Conservation (phyloP, 2,888 invertebrate species). For the Ischnura elegans region DNA sequence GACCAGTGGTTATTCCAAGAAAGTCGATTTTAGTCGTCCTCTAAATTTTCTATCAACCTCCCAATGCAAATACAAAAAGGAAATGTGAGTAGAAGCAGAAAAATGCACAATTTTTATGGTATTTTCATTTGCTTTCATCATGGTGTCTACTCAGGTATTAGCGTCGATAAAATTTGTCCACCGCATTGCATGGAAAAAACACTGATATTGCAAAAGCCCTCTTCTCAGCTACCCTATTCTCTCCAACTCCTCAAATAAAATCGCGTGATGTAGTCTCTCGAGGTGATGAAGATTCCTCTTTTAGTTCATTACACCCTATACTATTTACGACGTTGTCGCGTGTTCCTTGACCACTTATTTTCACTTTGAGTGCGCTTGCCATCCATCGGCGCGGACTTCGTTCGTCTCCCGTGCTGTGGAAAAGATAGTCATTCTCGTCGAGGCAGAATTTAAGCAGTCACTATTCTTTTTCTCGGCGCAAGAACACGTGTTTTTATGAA, state of each 20-base stretch:
- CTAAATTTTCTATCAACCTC: too few relatives aligned
- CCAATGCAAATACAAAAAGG: too few relatives aligned
- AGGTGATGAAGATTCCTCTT: background rate
- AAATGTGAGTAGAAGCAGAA: too few relatives aligned
- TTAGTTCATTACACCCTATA: background rate
- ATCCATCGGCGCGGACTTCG: background rate
- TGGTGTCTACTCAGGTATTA: too few relatives aligned
- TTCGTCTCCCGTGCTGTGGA: background rate
- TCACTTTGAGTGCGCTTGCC: background rate
- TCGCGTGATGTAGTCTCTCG: constrained; percentile 32
- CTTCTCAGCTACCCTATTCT: too few relatives aligned
- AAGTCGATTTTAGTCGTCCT: too few relatives aligned
- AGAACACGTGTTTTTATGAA: background rate
- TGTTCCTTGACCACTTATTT: constrained; percentile 47
- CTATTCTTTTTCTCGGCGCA: background rate
- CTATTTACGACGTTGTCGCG: constrained; percentile 39
- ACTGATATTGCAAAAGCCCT: too few relatives aligned
- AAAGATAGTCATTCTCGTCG: background rate
- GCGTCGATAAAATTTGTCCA: too few relatives aligned
- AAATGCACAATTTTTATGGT: too few relatives aligned
- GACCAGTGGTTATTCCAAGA: too few relatives aligned
- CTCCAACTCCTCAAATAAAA: background rate
- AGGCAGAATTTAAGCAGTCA: background rate
- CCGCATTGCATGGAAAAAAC: too few relatives aligned
- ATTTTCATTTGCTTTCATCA: too few relatives aligned